phyloP scores from a whole-genome alignment of 2,797 vertebrate genomes.

The Urocyon cinereoargenteus region DNA sequence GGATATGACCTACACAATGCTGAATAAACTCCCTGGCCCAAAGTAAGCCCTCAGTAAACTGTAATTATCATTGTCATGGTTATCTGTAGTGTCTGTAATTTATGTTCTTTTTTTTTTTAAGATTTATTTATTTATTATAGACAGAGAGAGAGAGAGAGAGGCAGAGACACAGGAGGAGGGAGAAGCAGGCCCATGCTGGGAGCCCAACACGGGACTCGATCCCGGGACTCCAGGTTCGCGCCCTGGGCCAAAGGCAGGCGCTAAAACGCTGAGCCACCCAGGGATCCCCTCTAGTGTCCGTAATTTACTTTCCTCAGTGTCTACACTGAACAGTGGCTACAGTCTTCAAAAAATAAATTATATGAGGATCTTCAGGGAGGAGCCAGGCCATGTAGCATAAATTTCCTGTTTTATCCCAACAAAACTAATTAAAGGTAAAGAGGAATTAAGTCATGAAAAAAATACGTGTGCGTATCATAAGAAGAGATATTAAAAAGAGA shows the following conservation, averaged over 20 bases:
- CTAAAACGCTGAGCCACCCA: no score
- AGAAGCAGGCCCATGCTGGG: no score
- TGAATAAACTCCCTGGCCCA: neutral
- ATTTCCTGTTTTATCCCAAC: neutral
- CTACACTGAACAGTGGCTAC: neutral
- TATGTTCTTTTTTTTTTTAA: neutral
- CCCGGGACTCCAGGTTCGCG: no score
- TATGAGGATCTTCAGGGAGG: neutral
- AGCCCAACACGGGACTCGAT: no score
- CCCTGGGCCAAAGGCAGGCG: no score
- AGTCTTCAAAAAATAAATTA: conserved; percentile 17
- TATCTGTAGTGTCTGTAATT: neutral
- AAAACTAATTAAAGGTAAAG: conserved; percentile 16
- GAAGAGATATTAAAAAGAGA: neutral
- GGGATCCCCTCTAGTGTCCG: neutral
- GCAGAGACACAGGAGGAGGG: no score
- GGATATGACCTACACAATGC: neutral
- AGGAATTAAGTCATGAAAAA: neutral
- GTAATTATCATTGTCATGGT: neutral
- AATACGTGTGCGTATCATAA: neutral
- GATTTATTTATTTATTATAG: no score
- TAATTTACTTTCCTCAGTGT: conserved; percentile 7
- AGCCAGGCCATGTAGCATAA: neutral
- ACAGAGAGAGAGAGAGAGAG: no score
- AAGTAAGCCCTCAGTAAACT: neutral